phyloP scores from a whole-genome alignment of 2,888 invertebrate species.

The Eupithecia abbreviata region DNA sequence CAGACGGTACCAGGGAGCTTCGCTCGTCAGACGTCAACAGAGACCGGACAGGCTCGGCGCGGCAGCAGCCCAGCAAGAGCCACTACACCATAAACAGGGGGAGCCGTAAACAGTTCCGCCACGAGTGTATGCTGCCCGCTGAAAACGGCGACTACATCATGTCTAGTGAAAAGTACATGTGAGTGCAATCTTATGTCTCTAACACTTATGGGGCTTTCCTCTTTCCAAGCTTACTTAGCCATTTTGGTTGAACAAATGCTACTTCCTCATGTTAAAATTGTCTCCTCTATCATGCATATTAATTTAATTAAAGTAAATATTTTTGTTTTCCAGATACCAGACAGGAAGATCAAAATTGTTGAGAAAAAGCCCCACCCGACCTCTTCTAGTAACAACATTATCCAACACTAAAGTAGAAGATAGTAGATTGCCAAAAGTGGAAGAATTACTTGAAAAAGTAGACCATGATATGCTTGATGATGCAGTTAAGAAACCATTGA shows the following conservation, averaged over 20 bases:
- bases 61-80: conserved; percentile 68
- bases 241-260: background rate
- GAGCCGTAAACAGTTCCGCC: conserved; percentile 62
- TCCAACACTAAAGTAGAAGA: conserved; percentile 75
- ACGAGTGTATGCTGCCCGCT: conserved; percentile 73
- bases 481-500: conserved; percentile 71
- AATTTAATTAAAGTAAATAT: background rate
- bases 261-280: background rate
- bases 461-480: conserved; percentile 77
- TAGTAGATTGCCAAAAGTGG: conserved; percentile 74
- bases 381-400: conserved; percentile 69
- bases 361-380: conserved; percentile 69
- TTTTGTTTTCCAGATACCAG: conserved; percentile 59
- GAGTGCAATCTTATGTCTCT: conserved; percentile 43
- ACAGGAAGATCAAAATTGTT: conserved; percentile 69
- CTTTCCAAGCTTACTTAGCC: background rate
- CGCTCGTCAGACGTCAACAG: conserved; percentile 9
- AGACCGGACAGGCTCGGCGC: conserved; percentile 54
- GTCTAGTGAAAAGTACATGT: conserved; percentile 72
- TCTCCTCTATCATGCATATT: background rate
- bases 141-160: conserved; percentile 79
- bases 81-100: conserved; percentile 70
- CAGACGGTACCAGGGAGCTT: conserved; percentile 48
- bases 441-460: conserved; percentile 75
- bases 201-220: background rate